These are phyloP conservation scores for Sardina pilchardus DNA, from an alignment of 2,113 vertebrate genomes.

Conservation along the genomic window DNA sequence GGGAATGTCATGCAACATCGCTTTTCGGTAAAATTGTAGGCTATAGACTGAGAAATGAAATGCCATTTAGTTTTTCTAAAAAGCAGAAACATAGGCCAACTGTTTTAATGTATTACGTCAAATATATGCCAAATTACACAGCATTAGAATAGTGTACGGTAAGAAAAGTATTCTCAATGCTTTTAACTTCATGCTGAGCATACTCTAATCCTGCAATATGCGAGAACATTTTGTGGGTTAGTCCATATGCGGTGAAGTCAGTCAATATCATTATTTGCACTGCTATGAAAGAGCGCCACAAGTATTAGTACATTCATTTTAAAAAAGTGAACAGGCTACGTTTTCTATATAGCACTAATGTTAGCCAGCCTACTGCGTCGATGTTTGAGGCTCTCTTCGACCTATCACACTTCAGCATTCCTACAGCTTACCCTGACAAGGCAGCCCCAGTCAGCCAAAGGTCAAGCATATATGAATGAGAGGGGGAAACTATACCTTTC, in stretches of 20 bases:
- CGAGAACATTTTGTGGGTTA: background rate
- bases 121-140: background rate
- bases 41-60: background rate
- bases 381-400: constrained; percentile 25
- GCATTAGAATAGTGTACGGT: background rate
- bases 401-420: constrained; percentile 16
- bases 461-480: constrained; percentile 49
- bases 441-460: constrained; percentile 55
- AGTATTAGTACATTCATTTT: background rate
- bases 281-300: background rate
- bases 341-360: background rate
- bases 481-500: constrained; percentile 40
- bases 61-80: background rate
- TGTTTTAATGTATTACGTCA: background rate
- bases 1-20: background rate
- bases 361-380: constrained; percentile 17
- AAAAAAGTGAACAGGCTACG: background rate
- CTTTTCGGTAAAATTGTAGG: background rate
- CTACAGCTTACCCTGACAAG: constrained; percentile 18
- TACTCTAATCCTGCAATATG: background rate
- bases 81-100: background rate
- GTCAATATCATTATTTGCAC: background rate
- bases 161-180: background rate
- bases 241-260: background rate
- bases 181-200: background rate